Evolutionary conservation across 23 tunicate species (phyloP), one percentile per base, ranked within the genome.

Genomic region (Halocynthia aurantium): DNA sequence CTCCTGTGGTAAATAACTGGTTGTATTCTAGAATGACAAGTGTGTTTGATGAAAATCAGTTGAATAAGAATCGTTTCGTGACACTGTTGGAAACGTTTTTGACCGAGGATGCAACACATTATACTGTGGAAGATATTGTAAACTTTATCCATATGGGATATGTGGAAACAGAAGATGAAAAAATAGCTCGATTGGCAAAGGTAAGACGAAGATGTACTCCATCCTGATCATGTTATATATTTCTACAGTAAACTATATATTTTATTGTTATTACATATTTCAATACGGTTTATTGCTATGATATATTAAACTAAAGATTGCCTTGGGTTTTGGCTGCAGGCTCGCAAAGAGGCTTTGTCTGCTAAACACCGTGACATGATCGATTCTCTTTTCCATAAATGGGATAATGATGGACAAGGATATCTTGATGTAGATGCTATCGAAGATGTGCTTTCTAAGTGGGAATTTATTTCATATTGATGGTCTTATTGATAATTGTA

Each of bases 331-430:
- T 31, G 40, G n/a, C 9, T 72, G 15, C 85, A 89, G 96, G 88
- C 96, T 7, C 73, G 85, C 8, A 57, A 75, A 8, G 96, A 84
- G 62, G 80, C 82, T 8, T 57, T 89, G 31, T 84, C 96, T 7
- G 88, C 96, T 8, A 89, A 89, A 55, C 96, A 89, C 74, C 52
- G 78, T 8, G 85, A 89, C 49, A 89, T 89, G 96, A 80, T 89
- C 6, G 96, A 89, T 22, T 80, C 69, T 22, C 53, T 89, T 18
- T 89, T 89, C 78, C 84, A 89, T 69, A 84, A 72, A 51, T 89
- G 96, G 96, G 96, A 89, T 74, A 89, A 83, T 69, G 96, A 89
- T 52, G 96, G 96, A 6, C 88, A 84, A 70, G 96, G 96, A 6
- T 66, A 84, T 61, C 22, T 89, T 7, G 96, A 89, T 52, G 81